phyloP scores from a whole-genome alignment of 2,113 vertebrate genomes.

The Sapayoa aenigma region DNA sequence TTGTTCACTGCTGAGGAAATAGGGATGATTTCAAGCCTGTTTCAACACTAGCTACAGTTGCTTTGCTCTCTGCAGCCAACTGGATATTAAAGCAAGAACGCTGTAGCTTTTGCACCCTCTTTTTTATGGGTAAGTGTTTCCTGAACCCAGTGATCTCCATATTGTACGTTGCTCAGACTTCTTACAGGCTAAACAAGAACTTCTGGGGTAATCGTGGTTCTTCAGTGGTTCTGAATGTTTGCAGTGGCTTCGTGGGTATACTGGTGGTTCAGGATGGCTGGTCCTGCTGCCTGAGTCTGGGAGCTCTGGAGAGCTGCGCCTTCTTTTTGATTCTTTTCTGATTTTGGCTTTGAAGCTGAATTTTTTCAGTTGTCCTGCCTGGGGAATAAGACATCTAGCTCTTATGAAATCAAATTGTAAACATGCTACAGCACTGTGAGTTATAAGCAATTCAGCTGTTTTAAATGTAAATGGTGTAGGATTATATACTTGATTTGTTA shows the following conservation, averaged over 20 bases:
- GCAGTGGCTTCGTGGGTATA: background rate
- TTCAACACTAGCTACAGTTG: background rate
- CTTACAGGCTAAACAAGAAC: background rate
- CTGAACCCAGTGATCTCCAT: background rate
- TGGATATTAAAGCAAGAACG: background rate
- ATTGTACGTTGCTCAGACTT: background rate
- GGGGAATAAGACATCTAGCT: background rate
- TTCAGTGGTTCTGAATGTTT: background rate
- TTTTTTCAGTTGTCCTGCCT: background rate
- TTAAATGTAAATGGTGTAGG: slow-evolving; percentile 56
- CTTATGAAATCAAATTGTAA: slow-evolving; percentile 6
- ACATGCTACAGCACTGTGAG: slow-evolving; percentile 37
- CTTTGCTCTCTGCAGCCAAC: background rate
- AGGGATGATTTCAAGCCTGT: background rate
- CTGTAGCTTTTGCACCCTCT: background rate
- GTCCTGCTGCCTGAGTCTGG: background rate
- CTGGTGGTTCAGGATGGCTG: background rate
- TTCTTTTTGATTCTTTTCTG: background rate
- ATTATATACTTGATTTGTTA: slow-evolving; percentile 71
- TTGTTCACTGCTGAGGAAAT: background rate
- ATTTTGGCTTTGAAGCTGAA: background rate
- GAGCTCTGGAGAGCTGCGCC: background rate
- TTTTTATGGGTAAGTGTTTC: background rate
- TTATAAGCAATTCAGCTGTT: slow-evolving; percentile 64
- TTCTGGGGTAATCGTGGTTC: background rate